Percentiles rank a stretch among this genome's conserved stretches.
phyloP scores from a whole-genome alignment of 2,113 vertebrate species.

The Globicephala melas region DNA sequence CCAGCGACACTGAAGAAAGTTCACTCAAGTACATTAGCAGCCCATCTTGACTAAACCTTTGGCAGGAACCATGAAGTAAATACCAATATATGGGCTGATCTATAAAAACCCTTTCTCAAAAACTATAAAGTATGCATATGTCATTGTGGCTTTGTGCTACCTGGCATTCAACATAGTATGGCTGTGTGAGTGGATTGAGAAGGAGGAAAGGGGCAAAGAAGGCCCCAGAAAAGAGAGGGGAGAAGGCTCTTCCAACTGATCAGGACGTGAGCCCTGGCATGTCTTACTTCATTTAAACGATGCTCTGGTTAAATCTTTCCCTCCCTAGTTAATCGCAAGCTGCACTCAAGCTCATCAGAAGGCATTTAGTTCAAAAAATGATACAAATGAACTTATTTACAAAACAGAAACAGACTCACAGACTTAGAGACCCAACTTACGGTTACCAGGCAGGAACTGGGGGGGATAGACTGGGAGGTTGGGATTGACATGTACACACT shows the following conservation, averaged over 20 bases:
- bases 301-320: background rate
- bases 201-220: background rate
- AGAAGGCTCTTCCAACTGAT: background rate
- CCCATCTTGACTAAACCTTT: background rate
- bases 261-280: background rate
- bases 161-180: background rate
- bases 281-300: slow-evolving; percentile 31
- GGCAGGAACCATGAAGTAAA: background rate
- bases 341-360: slow-evolving; percentile 1
- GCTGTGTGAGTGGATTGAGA: background rate
- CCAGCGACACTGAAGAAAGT: background rate
- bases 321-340: background rate
- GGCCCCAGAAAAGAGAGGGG: background rate
- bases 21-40: background rate
- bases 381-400: background rate
- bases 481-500: background rate
- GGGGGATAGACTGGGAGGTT: background rate
- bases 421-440: background rate
- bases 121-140: background rate
- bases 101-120: background rate
- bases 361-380: background rate
- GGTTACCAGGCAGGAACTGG: background rate
- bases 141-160: background rate
- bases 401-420: background rate
- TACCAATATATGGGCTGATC: background rate